Evolutionary conservation across 2,888 invertebrate species (phyloP).

Genomic region (Fabriciana adippe): DNA sequence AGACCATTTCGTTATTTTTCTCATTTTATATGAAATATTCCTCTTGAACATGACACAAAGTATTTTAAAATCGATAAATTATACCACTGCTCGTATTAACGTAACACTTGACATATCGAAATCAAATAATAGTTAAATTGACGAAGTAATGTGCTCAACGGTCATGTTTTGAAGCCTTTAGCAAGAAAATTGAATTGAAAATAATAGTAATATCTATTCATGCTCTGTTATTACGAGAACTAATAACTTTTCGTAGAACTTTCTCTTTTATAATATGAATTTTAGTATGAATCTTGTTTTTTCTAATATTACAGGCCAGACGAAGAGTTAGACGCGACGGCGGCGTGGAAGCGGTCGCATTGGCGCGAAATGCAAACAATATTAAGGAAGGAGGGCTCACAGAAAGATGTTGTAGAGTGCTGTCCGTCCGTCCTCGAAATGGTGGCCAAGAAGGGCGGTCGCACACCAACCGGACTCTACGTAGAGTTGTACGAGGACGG

Average conservation of each 20-base stretch:
- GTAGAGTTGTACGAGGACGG: slow-evolving; percentile 89
- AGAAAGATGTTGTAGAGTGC: slow-evolving; percentile 85
- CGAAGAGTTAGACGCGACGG: slow-evolving; percentile 69
- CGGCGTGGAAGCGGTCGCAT: slow-evolving; percentile 80
- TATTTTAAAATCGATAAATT: not conserved
- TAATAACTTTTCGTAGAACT: not conserved
- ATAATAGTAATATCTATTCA: too few species aligned
- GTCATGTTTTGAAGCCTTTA: too few species aligned
- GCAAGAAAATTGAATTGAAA: too few species aligned
- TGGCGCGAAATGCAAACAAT: slow-evolving; percentile 85
- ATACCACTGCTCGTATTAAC: not conserved
- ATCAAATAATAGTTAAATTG: too few species aligned
- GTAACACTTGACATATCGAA: too few species aligned
- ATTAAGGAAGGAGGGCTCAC: slow-evolving; percentile 77
- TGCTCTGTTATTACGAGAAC: not conserved
- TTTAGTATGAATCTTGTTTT: not conserved
- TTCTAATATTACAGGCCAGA: slow-evolving; percentile 58
- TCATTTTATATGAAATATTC: not conserved
- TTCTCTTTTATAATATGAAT: not conserved
- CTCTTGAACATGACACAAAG: not conserved
- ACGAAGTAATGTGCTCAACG: too few species aligned
- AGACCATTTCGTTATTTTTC: not conserved
- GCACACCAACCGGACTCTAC: slow-evolving; percentile 86
- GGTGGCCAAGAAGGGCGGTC: slow-evolving; percentile 89
- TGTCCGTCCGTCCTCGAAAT: slow-evolving; percentile 91